Percentiles rank a stretch among this genome's conserved stretches.
Evolutionary conservation across 2,113 vertebrate species (phyloP).

Genomic region (Mionectes macconnelli): DNA sequence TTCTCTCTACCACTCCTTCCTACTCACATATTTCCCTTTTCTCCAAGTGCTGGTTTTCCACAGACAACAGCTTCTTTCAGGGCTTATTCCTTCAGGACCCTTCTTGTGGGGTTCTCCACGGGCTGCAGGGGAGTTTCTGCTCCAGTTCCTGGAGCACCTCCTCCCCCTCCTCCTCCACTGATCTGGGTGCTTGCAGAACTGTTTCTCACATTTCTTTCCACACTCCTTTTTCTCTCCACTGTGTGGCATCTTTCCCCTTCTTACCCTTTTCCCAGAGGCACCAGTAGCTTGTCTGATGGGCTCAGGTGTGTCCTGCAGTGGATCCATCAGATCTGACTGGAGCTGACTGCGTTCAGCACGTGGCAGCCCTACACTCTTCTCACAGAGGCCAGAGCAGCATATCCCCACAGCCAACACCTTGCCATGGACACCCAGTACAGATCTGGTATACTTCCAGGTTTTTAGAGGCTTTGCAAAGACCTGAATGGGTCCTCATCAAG

Average conservation of each 20-base stretch:
- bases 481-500: neutral
- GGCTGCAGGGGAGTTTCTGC: neutral
- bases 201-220: neutral
- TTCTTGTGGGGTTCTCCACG: neutral
- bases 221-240: neutral
- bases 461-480: neutral
- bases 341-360: neutral
- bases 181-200: neutral
- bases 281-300: neutral
- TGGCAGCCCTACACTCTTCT: fast-evolving
- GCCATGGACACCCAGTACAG: neutral
- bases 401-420: neutral
- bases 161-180: neutral
- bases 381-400: neutral
- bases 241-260: fast-evolving
- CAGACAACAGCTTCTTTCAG: neutral
- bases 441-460: neutral
- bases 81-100: too few relatives aligned
- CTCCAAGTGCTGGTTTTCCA: neutral
- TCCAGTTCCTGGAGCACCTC: neutral
- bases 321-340: neutral
- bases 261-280: neutral
- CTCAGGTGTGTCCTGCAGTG: neutral
- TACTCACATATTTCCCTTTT: neutral
- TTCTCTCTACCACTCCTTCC: neutral